Evolutionary conservation across 2,113 vertebrate genomes (phyloP), one percentile per base, ranked within the genome.

Genomic region (Beaufortia kweichowensis): DNA sequence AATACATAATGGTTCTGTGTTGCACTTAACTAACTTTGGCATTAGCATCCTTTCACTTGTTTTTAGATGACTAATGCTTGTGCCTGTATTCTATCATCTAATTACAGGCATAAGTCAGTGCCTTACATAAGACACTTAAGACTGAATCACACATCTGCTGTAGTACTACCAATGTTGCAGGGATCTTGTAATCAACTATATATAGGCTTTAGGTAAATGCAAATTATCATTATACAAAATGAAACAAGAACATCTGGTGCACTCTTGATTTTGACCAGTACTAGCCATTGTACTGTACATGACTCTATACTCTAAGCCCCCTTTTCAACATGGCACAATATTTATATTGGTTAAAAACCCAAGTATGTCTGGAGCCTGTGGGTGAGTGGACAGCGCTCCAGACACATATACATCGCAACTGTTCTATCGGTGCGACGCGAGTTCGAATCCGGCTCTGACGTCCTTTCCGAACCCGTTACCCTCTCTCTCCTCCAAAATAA

Each of bases 51-150:
- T 50, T 24, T 55, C 14, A 69, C 9, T 33, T 53, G n/a, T n/a
- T 21, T 53, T 23, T 55, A 33, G 48, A 15, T 69, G 66, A 69
- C 29, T 55, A 33, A 35, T 70, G 48, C 29, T 14, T 55, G 26
- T 50, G 46, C 35, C 29, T 15, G 24, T 21, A 31, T 6, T n/a
- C 11, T 6, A 50, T 21, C 28, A 12, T 15, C 43, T 2, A 21
- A 50, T 50, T 33, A 70, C 7, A 70, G 9, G 11, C 12, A 69
- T 69, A 69, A 55, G 29, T 28, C 29, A 23, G 11, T 33, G 28
- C 12, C 6, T 69, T 56, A 23, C 2, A 1, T 53, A 11, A 69
- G 15, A 6, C n/a, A 67, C 65, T 31, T 14, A 21, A n/a, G 19
- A 10, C 17, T 31, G 46, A 69, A 15, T 69, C 66, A 33, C 29